phyloP scores from a whole-genome alignment of 2,797 vertebrate genomes.

The Spinibarbus caldwelli region DNA sequence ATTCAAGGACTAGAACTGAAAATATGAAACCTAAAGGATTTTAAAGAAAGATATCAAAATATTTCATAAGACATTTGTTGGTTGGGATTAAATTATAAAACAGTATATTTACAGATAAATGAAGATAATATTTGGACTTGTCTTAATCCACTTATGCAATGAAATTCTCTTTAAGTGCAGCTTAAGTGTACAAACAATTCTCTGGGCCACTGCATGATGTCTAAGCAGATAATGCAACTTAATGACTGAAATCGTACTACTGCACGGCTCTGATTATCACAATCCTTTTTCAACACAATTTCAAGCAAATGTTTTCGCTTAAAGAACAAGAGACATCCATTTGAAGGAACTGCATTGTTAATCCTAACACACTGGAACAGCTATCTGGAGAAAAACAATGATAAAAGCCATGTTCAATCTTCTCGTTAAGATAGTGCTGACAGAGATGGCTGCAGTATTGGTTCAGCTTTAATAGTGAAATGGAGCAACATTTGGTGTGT shows the following conservation, averaged over 20 bases:
- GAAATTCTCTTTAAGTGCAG: background rate
- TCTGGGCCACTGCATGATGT: background rate
- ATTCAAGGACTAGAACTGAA: background rate
- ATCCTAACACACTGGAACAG: background rate
- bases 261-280: background rate
- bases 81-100: background rate
- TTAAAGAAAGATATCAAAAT: background rate
- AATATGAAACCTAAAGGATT: background rate
- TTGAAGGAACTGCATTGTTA: background rate
- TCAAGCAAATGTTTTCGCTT: background rate
- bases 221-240: background rate
- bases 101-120: too few relatives aligned
- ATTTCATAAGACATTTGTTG: background rate
- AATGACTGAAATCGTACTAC: background rate
- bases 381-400: background rate
- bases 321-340: background rate
- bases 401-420: background rate
- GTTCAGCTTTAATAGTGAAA: conserved; percentile 25
- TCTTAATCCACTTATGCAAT: background rate
- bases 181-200: background rate
- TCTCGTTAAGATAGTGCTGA: background rate
- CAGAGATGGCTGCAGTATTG: background rate
- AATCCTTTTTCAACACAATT: conserved; percentile 3
- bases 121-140: background rate
- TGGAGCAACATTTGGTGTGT: background rate